Conservation (phyloP, 2,888 invertebrate species). For the Calephelis perditalis region DNA sequence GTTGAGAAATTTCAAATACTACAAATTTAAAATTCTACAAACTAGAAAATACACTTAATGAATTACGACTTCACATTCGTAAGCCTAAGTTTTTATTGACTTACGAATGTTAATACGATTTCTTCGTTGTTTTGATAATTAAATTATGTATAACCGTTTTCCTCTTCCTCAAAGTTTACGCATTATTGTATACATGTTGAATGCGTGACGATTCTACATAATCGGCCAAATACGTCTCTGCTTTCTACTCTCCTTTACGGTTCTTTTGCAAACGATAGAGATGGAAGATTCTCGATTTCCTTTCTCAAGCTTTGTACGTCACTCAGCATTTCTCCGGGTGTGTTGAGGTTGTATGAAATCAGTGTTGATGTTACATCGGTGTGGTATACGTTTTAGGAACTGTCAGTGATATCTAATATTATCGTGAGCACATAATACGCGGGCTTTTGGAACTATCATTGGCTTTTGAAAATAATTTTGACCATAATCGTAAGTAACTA, state of each 20-base stretch:
- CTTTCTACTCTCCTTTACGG: slow-evolving; percentile 51
- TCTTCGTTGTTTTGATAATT: slow-evolving; percentile 12
- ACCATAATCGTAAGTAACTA: not conserved
- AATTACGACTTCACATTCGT: not conserved
- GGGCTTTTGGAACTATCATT: slow-evolving; percentile 35
- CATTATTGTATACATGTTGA: slow-evolving; percentile 31
- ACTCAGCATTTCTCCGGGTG: slow-evolving; percentile 67
- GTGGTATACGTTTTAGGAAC: slow-evolving; percentile 60
- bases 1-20: slow-evolving; percentile 5
- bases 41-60: not conserved
- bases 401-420: slow-evolving; percentile 48
- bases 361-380: slow-evolving; percentile 60
- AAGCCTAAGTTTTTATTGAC: slow-evolving; percentile 13
- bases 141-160: slow-evolving; percentile 17
- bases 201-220: slow-evolving; percentile 68
- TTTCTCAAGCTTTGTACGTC: slow-evolving; percentile 64
- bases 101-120: slow-evolving; percentile 9
- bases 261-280: slow-evolving; percentile 47
- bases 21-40: not conserved
- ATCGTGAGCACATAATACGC: slow-evolving; percentile 45
- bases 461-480: not conserved
- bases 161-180: slow-evolving; percentile 23
- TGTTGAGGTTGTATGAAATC: slow-evolving; percentile 53
- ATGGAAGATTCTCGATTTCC: slow-evolving; percentile 55
- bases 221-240: slow-evolving; percentile 57